Evolutionary conservation across 2,888 invertebrate genomes (phyloP), one percentile per base, ranked within the genome.

Genomic region (Dryocosmus kuriphilus): DNA sequence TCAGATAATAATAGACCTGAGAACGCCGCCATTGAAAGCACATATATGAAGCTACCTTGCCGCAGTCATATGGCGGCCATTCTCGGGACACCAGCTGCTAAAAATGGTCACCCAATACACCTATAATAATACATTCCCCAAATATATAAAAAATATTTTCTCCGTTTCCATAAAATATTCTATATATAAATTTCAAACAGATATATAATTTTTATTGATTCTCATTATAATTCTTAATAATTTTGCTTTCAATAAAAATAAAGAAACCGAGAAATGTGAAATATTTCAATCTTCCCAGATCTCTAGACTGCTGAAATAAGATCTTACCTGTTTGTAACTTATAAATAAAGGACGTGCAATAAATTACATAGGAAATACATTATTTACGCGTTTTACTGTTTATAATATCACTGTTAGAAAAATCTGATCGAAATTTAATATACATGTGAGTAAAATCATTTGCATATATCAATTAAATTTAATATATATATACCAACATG

Each of bases 31-130:
- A 57, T 57, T 57, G 22, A 57, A 57, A 5, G 1, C 57, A 14
- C 14, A n/a, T n/a, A n/a, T n/a, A n/a, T 57, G 57, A 24, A 57
- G 57, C 57, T 24, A 57, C 24, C 57, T 24, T 57, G 57, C 24
- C 57, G 8, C 57, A 57, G 22, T 57, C 57, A 11, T 57, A 24
- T 57, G 57, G 57, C 57, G 57, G 57, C 57, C 57, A 57, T 57
- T 57, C 57, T 57, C 22, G 8, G 14, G 24, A 57, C 11, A 24
- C 57, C 57, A 22, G 24, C 22, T 24, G 24, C 24, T 57, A 57
- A 57, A 57, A 57, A 57, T 57, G 22, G 57, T n/a, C 57, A 24
- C 24, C 22, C 51, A 51, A 51, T 7, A n/a, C 51, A 41, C 16
- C 41, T 41, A 16, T 41, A 14, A 2, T 8, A 19, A 46, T 46